Evolutionary conservation across 2,113 vertebrate genomes (phyloP).

Genomic region (Herpailurus yagouaroundi): DNA sequence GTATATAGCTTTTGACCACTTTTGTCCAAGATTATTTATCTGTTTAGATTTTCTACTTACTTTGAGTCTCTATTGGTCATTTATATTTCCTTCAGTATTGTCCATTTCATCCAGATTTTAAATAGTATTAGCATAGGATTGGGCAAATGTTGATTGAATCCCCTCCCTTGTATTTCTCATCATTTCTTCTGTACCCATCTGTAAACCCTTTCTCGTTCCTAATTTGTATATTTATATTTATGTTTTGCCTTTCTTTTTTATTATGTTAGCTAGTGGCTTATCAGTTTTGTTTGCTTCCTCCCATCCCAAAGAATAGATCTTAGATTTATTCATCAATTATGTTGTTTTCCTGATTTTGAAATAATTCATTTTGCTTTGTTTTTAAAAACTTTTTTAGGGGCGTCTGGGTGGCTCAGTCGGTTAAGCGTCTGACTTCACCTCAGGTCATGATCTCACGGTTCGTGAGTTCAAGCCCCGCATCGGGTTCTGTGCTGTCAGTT

Average conservation of each 20-base stretch:
- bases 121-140: neutral
- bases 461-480: too few relatives aligned
- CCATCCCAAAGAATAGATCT: neutral
- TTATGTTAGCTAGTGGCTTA: neutral
- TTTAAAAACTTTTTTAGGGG: neutral
- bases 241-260: neutral
- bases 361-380: neutral
- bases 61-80: neutral
- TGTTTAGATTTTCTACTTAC: neutral
- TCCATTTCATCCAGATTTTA: slow-evolving; percentile 22
- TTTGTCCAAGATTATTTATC: neutral
- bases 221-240: neutral
- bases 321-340: neutral
- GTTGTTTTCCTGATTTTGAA: slow-evolving; percentile 13
- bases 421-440: too few relatives aligned
- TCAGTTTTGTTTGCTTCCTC: slow-evolving; percentile 40
- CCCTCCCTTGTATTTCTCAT: neutral
- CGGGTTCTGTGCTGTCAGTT: too few relatives aligned
- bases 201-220: neutral
- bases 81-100: neutral
- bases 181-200: neutral
- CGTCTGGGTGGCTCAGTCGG: too few relatives aligned
- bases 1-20: neutral
- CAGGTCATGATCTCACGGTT: too few relatives aligned
- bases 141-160: neutral